Percentiles rank a stretch among this genome's conserved stretches.
Conservation (phyloP, 2,888 invertebrate species). For the Elmis aenea region DNA sequence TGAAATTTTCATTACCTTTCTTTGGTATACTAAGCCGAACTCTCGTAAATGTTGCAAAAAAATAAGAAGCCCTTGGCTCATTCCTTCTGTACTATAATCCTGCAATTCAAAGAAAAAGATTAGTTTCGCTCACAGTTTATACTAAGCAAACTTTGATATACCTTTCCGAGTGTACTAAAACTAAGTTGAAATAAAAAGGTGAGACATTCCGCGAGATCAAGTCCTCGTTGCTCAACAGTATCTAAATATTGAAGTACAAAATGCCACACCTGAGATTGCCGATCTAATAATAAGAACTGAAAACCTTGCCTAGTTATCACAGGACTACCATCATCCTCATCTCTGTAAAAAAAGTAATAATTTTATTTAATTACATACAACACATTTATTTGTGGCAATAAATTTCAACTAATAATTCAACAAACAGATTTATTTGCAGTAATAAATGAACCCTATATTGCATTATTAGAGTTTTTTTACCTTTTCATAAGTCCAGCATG, state of each 20-base stretch:
- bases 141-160: not conserved
- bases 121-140: not conserved
- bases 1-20: conserved; percentile 83
- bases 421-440: not conserved
- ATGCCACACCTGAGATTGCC: conserved; percentile 94
- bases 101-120: conserved; percentile 38
- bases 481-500: conserved; percentile 91
- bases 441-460: no score
- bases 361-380: conserved; percentile 2
- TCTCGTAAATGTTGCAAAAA: conserved; percentile 95
- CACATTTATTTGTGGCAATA: not conserved
- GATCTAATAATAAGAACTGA: conserved; percentile 91
- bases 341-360: conserved; percentile 45
- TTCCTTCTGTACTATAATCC: conserved; percentile 94
- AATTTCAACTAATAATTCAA: conserved; percentile 28
- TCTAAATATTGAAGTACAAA: conserved; percentile 95
- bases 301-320: conserved; percentile 94
- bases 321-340: conserved; percentile 74
- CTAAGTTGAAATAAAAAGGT: conserved; percentile 95
- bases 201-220: conserved; percentile 86
- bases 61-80: conserved; percentile 79
- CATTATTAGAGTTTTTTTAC: no score
- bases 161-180: conserved; percentile 89
- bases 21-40: conserved; percentile 94
- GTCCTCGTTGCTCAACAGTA: conserved; percentile 80